Evolutionary conservation across 1,140 invertebrate genomes (phyloP).

Genomic region (Phymastichus coffea): DNA sequence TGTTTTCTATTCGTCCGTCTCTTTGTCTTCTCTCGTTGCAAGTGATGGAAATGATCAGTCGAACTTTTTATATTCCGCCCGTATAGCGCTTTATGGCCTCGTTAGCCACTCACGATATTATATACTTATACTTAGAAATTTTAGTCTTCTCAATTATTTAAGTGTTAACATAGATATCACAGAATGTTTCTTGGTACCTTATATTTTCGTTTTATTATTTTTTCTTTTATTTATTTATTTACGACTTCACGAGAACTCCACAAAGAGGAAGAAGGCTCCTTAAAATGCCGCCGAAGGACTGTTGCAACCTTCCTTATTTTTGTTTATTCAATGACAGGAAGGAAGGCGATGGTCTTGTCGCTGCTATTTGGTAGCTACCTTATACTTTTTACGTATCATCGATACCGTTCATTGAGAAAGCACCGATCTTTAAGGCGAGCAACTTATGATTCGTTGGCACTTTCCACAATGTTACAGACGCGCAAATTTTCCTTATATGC

Average conservation of each 20-base stretch:
- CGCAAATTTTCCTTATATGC: constrained; percentile 25
- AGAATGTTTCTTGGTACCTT: constrained; percentile 60
- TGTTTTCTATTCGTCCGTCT: constrained; percentile 36
- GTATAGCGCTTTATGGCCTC: constrained; percentile 11
- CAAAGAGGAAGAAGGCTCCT: constrained; percentile 47
- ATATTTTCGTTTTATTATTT: constrained; percentile 48
- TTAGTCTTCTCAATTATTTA: constrained; percentile 58
- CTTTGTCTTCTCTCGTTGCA: constrained; percentile 31
- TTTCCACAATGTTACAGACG: constrained; percentile 39
- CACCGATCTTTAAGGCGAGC: constrained; percentile 29
- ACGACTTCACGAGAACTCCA: constrained; percentile 49
- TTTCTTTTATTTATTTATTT: constrained; percentile 28
- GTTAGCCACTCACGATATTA: constrained; percentile 28
- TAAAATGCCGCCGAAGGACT: constrained; percentile 45
- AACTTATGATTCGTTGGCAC: constrained; percentile 37
- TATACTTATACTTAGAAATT: constrained; percentile 54
- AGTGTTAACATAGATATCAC: constrained; percentile 59
- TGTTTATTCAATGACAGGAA: constrained; percentile 32
- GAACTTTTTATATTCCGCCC: constrained; percentile 14
- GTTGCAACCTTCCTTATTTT: constrained; percentile 33
- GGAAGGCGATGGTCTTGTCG: constrained; percentile 35
- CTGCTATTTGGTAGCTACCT: constrained; percentile 27
- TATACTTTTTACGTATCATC: constrained; percentile 40
- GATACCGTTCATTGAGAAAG: constrained; percentile 39
- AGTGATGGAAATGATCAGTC: constrained; percentile 29